Evolutionary conservation across 1,140 invertebrate genomes (phyloP), one percentile per base, ranked within the genome.

Genomic region (Oncopodura yosiiana): DNA sequence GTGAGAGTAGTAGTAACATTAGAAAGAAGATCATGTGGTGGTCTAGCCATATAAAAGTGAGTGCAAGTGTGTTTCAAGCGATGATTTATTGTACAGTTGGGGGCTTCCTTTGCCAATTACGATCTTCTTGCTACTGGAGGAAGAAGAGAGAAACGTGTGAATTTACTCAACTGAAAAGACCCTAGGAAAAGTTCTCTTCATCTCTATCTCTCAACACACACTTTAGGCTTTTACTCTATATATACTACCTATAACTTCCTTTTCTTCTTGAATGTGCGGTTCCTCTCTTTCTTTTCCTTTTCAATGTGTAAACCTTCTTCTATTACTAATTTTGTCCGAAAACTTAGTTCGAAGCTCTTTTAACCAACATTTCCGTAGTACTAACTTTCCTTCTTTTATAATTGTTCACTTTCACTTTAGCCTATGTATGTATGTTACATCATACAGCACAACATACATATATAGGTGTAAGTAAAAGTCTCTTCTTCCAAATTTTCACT

Each of bases 21-120:
- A n/a, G 46, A 49, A 49, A 49, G 46, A 37, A 37, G 38, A 14
- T 14, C 6, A 34, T 32, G 46, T 49, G 46, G 19, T 37, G 19
- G 44, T 18, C 14, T 30, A 5, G 32, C n/a, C n/a, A n/a, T n/a
- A 30, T 30, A 18, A 23, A 32, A 29, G 16, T 32, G 44, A 29
- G 34, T 21, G 26, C 27, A 24, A 46, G 29, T 29, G 32, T 36
- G 36, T 24, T 30, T 14, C 30, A 49, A 37, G 49, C 49, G 49
- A 51, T 51, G 49, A 51, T 51, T 51, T 51, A 51, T 51, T 21
- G 49, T 51, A 30, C 49, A 51, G 49, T 51, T 51, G 49, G 49
- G 49, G 49, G 49, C 49, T 51, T 51, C 49, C 49, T 51, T 51
- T 51, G 49, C 49, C 49, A 51, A 51, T 51, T 51, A 51, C 49